These are phyloP conservation scores for Amiota mariae DNA, from an alignment of 2,888 invertebrate species.

Conservation along the genomic window DNA sequence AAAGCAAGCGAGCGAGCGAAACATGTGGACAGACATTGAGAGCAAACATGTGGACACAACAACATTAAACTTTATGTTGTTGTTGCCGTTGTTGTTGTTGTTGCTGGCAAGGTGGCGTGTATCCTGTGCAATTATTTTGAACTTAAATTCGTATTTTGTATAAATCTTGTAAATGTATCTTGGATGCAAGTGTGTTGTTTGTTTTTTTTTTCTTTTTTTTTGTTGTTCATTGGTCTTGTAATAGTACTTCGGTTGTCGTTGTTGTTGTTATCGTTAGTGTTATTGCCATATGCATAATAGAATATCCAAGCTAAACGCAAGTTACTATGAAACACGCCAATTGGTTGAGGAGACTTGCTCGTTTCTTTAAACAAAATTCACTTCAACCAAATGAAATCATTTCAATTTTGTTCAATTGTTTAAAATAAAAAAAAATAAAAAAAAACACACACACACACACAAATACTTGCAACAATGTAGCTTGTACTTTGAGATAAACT, in stretches of 20 bases:
- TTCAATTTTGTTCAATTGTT: background rate
- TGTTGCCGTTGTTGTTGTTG: slow-evolving; percentile 47
- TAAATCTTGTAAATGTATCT: slow-evolving; percentile 68
- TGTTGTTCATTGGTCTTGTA: slow-evolving; percentile 7
- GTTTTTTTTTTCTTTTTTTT: slow-evolving; percentile 27
- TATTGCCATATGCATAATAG: slow-evolving; percentile 11
- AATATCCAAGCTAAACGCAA: background rate
- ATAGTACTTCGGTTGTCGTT: slow-evolving; percentile 25
- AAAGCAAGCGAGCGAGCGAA: slow-evolving; percentile 28
- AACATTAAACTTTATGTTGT: slow-evolving; percentile 54
- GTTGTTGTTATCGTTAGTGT: slow-evolving; percentile 31
- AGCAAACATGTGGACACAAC: slow-evolving; percentile 29
- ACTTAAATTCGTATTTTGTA: slow-evolving; percentile 68
- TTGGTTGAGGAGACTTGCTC: background rate
- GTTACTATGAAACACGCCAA: slow-evolving; percentile 1
- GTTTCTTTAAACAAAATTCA: background rate
- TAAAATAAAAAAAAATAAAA: background rate
- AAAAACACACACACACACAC: too few species aligned
- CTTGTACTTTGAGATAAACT: background rate
- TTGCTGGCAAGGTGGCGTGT: slow-evolving; percentile 52
- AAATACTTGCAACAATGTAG: slow-evolving; percentile 19
- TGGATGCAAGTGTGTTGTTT: slow-evolving; percentile 43
- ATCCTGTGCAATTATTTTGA: slow-evolving; percentile 70
- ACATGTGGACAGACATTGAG: slow-evolving; percentile 35
- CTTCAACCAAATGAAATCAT: background rate